Evolutionary conservation across 2,888 invertebrate genomes (phyloP).

Genomic region (Lycia hirtaria): DNA sequence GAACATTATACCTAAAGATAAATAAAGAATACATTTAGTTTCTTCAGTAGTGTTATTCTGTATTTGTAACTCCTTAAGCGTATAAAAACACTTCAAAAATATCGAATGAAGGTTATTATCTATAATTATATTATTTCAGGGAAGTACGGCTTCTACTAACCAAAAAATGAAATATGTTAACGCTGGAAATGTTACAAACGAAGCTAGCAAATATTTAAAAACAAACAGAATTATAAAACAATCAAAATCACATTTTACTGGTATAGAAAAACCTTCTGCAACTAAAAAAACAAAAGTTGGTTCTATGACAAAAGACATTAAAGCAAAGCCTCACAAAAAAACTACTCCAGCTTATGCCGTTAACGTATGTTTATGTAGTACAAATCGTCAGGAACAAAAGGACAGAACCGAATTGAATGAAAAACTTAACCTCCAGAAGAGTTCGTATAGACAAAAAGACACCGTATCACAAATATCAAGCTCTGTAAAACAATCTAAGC

Average conservation of each 20-base stretch:
- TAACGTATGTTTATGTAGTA: conserved; percentile 67
- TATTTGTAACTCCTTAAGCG: too few species aligned
- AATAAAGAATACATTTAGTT: too few species aligned
- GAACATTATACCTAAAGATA: too few species aligned
- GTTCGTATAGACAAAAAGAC: conserved; percentile 42
- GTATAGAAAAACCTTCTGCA: conserved; percentile 14
- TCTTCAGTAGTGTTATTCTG: too few species aligned
- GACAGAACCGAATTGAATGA: conserved; percentile 35
- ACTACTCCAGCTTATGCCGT: conserved; percentile 62
- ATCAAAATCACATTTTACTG: background rate
- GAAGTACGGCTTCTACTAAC: background rate
- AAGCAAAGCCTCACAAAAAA: conserved; percentile 41
- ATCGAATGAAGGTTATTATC: too few species aligned
- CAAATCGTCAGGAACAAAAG: conserved; percentile 47
- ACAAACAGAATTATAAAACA: conserved; percentile 20
- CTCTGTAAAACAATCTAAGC: conserved; percentile 54
- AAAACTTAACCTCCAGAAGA: conserved; percentile 22
- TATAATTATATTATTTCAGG: conserved; percentile 4
- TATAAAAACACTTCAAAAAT: too few species aligned
- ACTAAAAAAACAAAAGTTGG: conserved; percentile 25
- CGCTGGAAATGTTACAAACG: conserved; percentile 7
- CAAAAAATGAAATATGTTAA: background rate
- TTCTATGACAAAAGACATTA: conserved; percentile 30
- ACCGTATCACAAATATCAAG: conserved; percentile 41
- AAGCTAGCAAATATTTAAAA: conserved; percentile 24